Conservation (phyloP, 2,113 vertebrate genomes). For the Gallinago jamesoni region DNA sequence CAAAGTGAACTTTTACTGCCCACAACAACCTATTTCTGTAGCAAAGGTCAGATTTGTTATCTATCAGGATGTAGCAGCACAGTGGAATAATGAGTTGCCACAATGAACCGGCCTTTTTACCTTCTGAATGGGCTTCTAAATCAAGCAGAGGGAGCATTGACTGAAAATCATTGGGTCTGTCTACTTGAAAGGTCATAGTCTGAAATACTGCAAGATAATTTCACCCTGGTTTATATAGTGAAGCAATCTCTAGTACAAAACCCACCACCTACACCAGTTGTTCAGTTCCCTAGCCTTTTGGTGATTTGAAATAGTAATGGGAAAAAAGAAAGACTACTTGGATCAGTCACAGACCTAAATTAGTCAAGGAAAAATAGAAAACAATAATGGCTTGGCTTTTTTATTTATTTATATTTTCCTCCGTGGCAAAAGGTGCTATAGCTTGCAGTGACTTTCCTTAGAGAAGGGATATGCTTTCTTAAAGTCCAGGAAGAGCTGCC, state of each 20-base stretch:
- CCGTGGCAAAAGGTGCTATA: neutral
- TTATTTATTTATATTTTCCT: neutral
- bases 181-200: constrained; percentile 54
- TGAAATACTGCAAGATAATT: constrained; percentile 69
- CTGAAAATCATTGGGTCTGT: constrained; percentile 71
- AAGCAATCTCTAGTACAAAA: neutral
- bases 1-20: constrained; percentile 61
- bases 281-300: neutral
- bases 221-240: constrained; percentile 24
- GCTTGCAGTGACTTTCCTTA: neutral
- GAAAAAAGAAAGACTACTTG: neutral
- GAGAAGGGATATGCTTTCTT: neutral
- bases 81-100: constrained; percentile 65
- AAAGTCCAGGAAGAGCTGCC: neutral
- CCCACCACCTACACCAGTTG: neutral
- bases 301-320: neutral
- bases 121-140: constrained; percentile 69
- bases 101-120: constrained; percentile 56
- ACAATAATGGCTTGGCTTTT: neutral
- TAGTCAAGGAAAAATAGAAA: neutral
- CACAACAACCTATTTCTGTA: constrained; percentile 38
- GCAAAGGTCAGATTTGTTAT: constrained; percentile 67
- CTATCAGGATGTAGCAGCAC: constrained; percentile 53
- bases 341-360: neutral
- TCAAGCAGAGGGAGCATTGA: constrained; percentile 64